Evolutionary conservation across 2,113 vertebrate genomes (phyloP).

Genomic region (Gymnogyps californianus): DNA sequence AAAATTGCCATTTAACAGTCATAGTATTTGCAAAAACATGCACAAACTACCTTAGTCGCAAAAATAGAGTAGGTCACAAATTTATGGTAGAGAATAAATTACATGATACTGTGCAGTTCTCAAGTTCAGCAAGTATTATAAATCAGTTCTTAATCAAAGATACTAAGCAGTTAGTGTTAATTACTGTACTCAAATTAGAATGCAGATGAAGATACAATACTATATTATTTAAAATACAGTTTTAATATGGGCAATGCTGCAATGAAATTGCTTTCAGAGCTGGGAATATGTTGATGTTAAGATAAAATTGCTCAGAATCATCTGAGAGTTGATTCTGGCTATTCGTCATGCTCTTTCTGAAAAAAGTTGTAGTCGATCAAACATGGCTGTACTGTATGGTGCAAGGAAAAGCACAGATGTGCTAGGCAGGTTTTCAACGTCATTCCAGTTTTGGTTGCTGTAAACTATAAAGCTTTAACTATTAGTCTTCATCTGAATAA

Average conservation of each 20-base stretch:
- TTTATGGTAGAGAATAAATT: not conserved
- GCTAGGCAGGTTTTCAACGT: not conserved
- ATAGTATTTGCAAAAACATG: not conserved
- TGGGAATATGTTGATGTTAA: conserved; percentile 19
- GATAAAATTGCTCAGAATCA: not conserved
- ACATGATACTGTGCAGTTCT: not conserved
- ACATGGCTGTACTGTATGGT: not conserved
- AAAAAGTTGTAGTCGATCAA: not conserved
- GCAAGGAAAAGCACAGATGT: not conserved
- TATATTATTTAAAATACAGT: not conserved
- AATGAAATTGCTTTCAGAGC: conserved; percentile 13
- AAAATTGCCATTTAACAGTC: not conserved
- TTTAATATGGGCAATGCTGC: not conserved
- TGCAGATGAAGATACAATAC: not conserved
- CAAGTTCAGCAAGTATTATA: not conserved
- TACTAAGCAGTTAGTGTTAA: not conserved
- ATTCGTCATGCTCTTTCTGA: not conserved
- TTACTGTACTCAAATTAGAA: conserved; percentile 24
- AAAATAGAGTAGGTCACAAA: not conserved
- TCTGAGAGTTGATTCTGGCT: conserved; percentile 16
- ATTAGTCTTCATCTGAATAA: not conserved
- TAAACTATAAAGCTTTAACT: not conserved
- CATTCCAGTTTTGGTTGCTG: not conserved
- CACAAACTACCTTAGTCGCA: not conserved
- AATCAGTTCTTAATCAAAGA: conserved; percentile 35